phyloP scores from a whole-genome alignment of 2,888 invertebrate species.

The Meiosimyza platycephala region DNA sequence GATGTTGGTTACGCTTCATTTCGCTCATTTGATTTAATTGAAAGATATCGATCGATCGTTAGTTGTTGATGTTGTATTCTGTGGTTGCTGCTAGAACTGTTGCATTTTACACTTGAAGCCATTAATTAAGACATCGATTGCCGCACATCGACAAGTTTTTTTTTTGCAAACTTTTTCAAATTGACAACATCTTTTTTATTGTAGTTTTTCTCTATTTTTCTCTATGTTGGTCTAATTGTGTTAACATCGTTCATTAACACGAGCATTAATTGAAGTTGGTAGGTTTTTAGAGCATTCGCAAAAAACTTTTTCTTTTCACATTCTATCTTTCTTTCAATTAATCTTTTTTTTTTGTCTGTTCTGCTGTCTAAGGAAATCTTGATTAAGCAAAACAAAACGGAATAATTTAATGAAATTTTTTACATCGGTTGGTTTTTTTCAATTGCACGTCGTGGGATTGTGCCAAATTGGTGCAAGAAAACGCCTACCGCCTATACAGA shows the following conservation, averaged over 20 bases:
- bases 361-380: too few relatives aligned
- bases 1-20: conserved; percentile 27
- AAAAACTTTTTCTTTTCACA: conserved; percentile 22
- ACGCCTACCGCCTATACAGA: too few relatives aligned
- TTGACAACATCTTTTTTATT: conserved; percentile 30
- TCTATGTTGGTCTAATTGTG: conserved; percentile 34
- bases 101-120: conserved; percentile 16
- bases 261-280: too few relatives aligned
- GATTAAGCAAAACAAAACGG: too few relatives aligned
- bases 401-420: too few relatives aligned
- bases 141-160: conserved; percentile 19
- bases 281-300: too few relatives aligned
- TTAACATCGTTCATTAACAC: background rate
- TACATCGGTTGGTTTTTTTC: too few relatives aligned
- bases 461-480: too few relatives aligned
- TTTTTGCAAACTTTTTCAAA: background rate
- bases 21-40: conserved; percentile 34
- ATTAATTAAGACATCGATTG: conserved; percentile 33
- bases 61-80: conserved; percentile 1
- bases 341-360: too few relatives aligned
- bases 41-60: conserved; percentile 32
- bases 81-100: conserved; percentile 25
- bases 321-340: conserved; percentile 38
- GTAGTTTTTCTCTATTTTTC: conserved; percentile 36
- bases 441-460: too few relatives aligned